Percentiles rank a stretch among this genome's conserved stretches.
phyloP scores from a whole-genome alignment of 2,797 vertebrate species.

The Glossophaga mutica region DNA sequence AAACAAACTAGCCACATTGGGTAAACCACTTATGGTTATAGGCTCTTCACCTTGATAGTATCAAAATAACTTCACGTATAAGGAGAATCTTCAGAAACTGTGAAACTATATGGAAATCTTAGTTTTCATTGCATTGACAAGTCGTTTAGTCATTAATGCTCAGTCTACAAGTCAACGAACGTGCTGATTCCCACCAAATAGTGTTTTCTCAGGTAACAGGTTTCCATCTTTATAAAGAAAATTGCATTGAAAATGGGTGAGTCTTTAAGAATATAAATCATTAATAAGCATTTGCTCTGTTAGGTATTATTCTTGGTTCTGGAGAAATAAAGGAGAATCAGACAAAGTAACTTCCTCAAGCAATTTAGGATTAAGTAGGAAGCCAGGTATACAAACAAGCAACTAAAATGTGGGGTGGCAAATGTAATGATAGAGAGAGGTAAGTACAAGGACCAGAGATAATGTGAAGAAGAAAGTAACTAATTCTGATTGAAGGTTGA shows the following conservation, averaged over 20 bases:
- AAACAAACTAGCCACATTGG: neutral
- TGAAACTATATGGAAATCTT: neutral
- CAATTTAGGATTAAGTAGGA: neutral
- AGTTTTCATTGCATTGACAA: neutral
- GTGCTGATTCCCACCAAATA: neutral
- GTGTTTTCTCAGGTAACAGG: neutral
- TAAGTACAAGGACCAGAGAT: neutral
- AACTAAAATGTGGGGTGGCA: neutral
- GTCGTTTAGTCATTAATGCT: neutral
- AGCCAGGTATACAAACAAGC: neutral
- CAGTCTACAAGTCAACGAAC: neutral
- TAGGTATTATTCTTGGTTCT: neutral
- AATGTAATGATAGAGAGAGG: neutral
- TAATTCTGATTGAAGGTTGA: neutral
- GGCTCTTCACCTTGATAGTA: neutral
- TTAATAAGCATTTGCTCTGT: neutral
- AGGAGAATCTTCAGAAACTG: neutral
- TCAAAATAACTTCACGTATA: neutral
- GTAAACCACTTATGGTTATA: neutral
- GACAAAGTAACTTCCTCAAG: neutral
- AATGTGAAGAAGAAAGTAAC: neutral
- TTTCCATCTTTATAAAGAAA: constrained; percentile 21
- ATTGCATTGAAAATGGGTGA: neutral
- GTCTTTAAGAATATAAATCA: neutral
- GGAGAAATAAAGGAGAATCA: neutral